Percentiles rank a stretch among this genome's conserved stretches.
These are phyloP conservation scores for Acleris holmiana DNA, from an alignment of 2,888 invertebrate genomes.

Conservation along the genomic window DNA sequence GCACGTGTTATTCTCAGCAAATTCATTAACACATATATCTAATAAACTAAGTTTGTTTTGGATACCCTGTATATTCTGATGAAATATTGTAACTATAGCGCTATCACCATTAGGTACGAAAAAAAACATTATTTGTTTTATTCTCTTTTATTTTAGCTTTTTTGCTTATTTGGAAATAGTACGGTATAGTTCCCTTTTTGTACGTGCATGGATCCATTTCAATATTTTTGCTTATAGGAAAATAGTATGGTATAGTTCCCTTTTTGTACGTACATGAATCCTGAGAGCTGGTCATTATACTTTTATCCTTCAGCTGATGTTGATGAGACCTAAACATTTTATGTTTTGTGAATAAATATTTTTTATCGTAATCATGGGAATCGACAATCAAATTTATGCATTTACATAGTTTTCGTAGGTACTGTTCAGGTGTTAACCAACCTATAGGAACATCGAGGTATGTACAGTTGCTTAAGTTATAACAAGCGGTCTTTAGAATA, in stretches of 20 bases:
- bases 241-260: background rate
- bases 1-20: constrained; percentile 9
- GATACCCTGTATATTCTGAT: constrained; percentile 28
- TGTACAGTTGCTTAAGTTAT: too few species aligned
- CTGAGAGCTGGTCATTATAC: too few species aligned
- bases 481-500: too few species aligned
- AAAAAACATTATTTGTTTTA: too few species aligned
- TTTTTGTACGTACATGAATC: too few species aligned
- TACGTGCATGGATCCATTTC: too few species aligned
- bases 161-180: background rate
- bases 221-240: constrained; percentile 6
- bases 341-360: constrained; percentile 7
- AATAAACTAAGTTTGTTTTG: constrained; percentile 18
- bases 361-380: constrained; percentile 14
- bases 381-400: constrained; percentile 16
- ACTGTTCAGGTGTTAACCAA: background rate
- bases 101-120: constrained; percentile 15
- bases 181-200: background rate
- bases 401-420: constrained; percentile 11
- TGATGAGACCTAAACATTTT: background rate
- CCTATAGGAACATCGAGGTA: background rate
- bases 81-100: constrained; percentile 13
- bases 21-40: constrained; percentile 24
- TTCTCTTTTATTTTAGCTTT: too few species aligned
- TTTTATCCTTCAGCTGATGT: too few species aligned